Percentiles rank a stretch among this genome's conserved stretches.
phyloP scores from a whole-genome alignment of 1,140 invertebrate species.

The Leptopilina boulardi region DNA sequence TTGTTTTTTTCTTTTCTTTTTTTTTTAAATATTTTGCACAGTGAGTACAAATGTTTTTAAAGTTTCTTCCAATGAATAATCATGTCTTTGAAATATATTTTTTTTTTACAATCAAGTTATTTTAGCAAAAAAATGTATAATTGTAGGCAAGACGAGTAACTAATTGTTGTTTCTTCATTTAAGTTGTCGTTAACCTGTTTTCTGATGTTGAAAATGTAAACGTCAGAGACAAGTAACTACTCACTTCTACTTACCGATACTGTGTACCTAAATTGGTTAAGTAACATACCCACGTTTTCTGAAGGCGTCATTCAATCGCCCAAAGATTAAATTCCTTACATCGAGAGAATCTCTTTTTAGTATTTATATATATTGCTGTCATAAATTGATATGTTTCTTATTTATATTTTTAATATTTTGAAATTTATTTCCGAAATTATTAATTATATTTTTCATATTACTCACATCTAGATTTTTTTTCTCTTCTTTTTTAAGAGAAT shows the following conservation, averaged over 20 bases:
- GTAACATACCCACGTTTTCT: constrained; percentile 31
- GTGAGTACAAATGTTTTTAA: too few species aligned
- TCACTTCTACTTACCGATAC: constrained; percentile 15
- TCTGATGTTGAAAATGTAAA: constrained; percentile 25
- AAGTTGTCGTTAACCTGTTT: constrained; percentile 30
- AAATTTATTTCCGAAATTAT: too few species aligned
- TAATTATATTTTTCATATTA: too few species aligned
- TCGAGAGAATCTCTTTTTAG: neutral
- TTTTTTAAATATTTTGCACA: too few species aligned
- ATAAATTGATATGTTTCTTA: too few species aligned
- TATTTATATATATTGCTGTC: neutral
- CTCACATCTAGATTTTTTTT: too few species aligned
- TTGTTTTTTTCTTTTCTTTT: too few species aligned
- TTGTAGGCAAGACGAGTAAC: neutral
- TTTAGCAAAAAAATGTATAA: neutral
- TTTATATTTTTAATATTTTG: neutral
- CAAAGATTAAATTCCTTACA: neutral
- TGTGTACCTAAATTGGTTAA: constrained; percentile 28
- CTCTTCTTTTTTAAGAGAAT: too few species aligned
- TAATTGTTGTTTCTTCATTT: constrained; percentile 30
- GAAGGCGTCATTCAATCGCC: constrained; percentile 25
- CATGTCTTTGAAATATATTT: too few species aligned
- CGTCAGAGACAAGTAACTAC: constrained; percentile 13
- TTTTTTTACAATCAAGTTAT: neutral
- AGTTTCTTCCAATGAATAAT: too few species aligned